Evolutionary conservation across 2,888 invertebrate genomes (phyloP), one percentile per base, ranked within the genome.

Genomic region (Dendrolimus houi): DNA sequence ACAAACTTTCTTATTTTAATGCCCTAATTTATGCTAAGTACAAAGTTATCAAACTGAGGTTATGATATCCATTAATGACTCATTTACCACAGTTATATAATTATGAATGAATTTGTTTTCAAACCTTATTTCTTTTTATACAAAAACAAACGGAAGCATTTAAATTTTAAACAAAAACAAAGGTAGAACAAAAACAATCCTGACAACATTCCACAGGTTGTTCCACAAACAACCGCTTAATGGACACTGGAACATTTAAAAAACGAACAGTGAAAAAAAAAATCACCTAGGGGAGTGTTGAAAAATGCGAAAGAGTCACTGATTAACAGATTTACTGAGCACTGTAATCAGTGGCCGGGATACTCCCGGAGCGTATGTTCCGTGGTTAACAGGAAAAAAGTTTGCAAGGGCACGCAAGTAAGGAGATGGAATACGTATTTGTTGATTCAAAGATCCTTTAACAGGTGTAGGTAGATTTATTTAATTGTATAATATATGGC

Each of bases 261-360:
- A 54, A 47, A 47, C 1, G 47, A 47, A 12, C 47, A 29, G 29
- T 29, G 29, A 29, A 29, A 69, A 69, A 68, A 69, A 72, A 65
- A 29, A 29, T 47, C 9, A 47, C 9, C 9, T 9, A 47, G 47
- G 47, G 47, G 47, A 47, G 47, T 29, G 29, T 47, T 47, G 47
- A 47, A 47, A 66, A 65, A 62, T 66, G 71, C 75, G 68, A 68
- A 77, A 77, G 76, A 77, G 72, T 69, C 68, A 61, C 64, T 64
- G 70, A 75, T 72, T 73, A 79, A 74, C 77, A 74, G 81, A 79
- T 81, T 72, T 70, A 70, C 75, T 65, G 73, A 69, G 72, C 68
- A 72, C 68, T 60, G 76, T 77, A 70, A 76, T 77, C 77, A 77
- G 73, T 69, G 70, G 67, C 66, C 47, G 65, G 64, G 65, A 59